Evolutionary conservation across 2,113 vertebrate genomes (phyloP), one percentile per base, ranked within the genome.

Genomic region (Phaethon lepturus): DNA sequence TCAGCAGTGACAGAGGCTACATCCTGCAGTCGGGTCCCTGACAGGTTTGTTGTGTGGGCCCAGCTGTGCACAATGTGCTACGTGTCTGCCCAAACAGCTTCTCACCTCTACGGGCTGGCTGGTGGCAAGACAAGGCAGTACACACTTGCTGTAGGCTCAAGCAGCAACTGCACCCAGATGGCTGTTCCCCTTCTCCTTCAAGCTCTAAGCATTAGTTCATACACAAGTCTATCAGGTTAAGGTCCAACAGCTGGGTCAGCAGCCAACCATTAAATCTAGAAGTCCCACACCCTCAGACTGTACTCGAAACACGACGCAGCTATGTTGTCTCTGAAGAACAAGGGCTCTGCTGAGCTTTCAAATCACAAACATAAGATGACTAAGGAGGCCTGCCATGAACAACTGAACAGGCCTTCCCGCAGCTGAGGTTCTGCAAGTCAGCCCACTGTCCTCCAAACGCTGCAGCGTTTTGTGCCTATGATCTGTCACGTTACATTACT

Each of bases 1-100:
- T 78, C 40, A 69, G 35, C 26, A 75, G 73, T 47, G 44, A 76
- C 38, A 67, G 11, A 18, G 31, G 38, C 44, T 42, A 28, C 26
- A 33, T 31, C n/a, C 44, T 0, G 0, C 4, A 2, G 31, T 5
- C 5, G 4, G 11, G 22, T 31, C 16, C 17, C 49, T 35, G 76
- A 10, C 17, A 59, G 38, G 17, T 33, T 47, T 63, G 17, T 52
- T 24, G 12, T 28, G 33, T 42, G 26, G 42, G 26, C 17, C 19
- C 47, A 50, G 68, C 53, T 25, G 19, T 2, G 9, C 10, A 58
- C 35, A 33, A 7, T 0, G 7, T 50, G 63, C n/a, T 73, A 1
- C 6, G 7, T 5, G 50, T 8, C 38, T 53, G 56, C 29, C 25
- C 31, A 38, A 62, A 72, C 17, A 11, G 42, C 31, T 33, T n/a